Base-by-base conservation (phyloP, 2,888 invertebrate species). In the Coleophora deauratella region DNA sequence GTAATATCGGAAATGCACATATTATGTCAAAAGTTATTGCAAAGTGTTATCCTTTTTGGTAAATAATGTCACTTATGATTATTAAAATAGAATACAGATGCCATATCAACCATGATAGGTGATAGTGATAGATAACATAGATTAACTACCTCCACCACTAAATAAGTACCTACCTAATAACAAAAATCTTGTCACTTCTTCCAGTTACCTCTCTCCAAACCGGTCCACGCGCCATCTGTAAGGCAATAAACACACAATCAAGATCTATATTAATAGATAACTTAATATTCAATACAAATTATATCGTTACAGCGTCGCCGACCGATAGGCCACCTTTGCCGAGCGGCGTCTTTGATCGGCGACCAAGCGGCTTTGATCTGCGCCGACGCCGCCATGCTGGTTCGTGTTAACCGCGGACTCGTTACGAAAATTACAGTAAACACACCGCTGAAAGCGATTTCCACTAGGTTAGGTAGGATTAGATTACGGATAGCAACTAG, bases 321-420 rank as follows among this genome's bases (percentile, higher is more conserved):
- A 44, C 40, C 46, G 41, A 40, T 43, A 49, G 43, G 31, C n/a
- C 42, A 54, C 59, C 55, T 52, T 50, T 46, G 52, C 54, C 54
- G 60, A 57, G 59, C 59, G 57, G 55, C 50, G 46, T 46, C 66
- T 79, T 76, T 78, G 74, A 79, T 72, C 51, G 51, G 52, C 69
- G 55, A 62, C 62, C 54, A 64, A 13, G 33, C 47, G n/a, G 41
- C 62, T 70, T 70, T 70, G 66, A 70, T 62, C 54, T 62, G 62
- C 59, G 54, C 53, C 55, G 55, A 56, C 50, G 52, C 54, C 3
- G 21, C 21, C 3, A 55, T 51, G 59, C 74, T 74, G 76, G 63
- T 69, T 74, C 64, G 58, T 68, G 76, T 77, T 70, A 56, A 41
- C 47, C 52, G 21, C 21, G 45, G 37, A 28, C 35, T 43, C 40